Percentiles rank a stretch among this genome's conserved stretches.
Evolutionary conservation across 1,140 invertebrate species (phyloP).

Genomic region (Drosophila bipectinata): DNA sequence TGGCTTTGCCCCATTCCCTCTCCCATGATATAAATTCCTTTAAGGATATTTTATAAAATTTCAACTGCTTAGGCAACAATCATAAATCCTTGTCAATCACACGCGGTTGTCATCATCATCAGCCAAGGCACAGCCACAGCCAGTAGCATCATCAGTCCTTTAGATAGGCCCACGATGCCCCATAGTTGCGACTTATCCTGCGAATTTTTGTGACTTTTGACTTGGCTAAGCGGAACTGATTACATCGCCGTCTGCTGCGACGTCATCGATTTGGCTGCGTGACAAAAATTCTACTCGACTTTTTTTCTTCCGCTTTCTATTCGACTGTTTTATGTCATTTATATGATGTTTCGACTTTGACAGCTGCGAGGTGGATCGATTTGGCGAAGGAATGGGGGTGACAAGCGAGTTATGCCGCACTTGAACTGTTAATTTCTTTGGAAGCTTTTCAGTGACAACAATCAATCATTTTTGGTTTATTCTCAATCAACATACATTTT

Average conservation of each 20-base stretch:
- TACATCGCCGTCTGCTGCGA: slow-evolving; percentile 70
- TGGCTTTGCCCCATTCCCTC: not conserved
- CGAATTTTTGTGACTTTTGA: slow-evolving; percentile 53
- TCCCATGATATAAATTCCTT: not conserved
- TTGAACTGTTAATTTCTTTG: slow-evolving; percentile 63
- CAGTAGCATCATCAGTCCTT: slow-evolving; percentile 18
- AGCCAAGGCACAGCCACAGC: slow-evolving; percentile 22
- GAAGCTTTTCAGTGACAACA: slow-evolving; percentile 40
- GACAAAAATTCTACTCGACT: slow-evolving; percentile 57
- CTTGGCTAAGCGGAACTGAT: slow-evolving; percentile 81
- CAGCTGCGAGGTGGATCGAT: slow-evolving; percentile 64
- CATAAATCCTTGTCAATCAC: slow-evolving; percentile 83
- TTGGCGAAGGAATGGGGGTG: slow-evolving; percentile 12
- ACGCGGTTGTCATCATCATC: slow-evolving; percentile 78
- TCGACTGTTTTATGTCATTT: slow-evolving; percentile 64
- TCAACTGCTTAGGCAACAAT: slow-evolving; percentile 69
- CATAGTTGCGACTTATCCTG: no score
- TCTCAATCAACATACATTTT: slow-evolving; percentile 10
- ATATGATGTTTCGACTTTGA: slow-evolving; percentile 69
- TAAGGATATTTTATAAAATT: slow-evolving; percentile 65
- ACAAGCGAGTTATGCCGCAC: slow-evolving; percentile 35
- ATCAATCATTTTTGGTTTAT: slow-evolving; percentile 59
- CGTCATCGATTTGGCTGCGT: slow-evolving; percentile 63
- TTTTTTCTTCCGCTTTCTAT: slow-evolving; percentile 37
- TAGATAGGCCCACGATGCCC: slow-evolving; percentile 46